Evolutionary conservation across 2,888 invertebrate genomes (phyloP).

Genomic region (Dioctria linearis): DNA sequence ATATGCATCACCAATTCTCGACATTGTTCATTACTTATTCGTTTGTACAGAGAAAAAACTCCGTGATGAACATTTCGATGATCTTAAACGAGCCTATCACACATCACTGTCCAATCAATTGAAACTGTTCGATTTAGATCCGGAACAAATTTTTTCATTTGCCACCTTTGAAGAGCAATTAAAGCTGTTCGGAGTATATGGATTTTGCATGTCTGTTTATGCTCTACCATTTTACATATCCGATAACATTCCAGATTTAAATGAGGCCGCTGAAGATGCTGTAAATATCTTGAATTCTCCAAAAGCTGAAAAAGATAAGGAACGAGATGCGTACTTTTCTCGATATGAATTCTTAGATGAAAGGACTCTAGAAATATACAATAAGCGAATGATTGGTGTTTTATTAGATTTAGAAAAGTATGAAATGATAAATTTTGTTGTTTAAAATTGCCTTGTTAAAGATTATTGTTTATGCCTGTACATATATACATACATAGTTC

Average conservation of each 20-base stretch:
- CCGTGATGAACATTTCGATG: slow-evolving; percentile 64
- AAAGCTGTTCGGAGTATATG: slow-evolving; percentile 64
- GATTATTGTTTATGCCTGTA: no score
- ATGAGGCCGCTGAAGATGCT: slow-evolving; percentile 64
- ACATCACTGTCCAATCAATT: slow-evolving; percentile 61
- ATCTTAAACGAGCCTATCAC: slow-evolving; percentile 64
- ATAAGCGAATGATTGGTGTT: slow-evolving; percentile 63
- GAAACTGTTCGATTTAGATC: slow-evolving; percentile 59
- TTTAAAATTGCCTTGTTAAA: no score
- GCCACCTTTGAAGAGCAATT: slow-evolving; percentile 63
- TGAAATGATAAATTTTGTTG: slow-evolving; percentile 59
- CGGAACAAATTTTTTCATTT: slow-evolving; percentile 63
- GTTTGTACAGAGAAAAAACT: slow-evolving; percentile 65
- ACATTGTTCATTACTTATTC: slow-evolving; percentile 66
- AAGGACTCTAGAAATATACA: slow-evolving; percentile 64
- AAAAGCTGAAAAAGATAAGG: slow-evolving; percentile 53
- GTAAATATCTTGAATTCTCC: slow-evolving; percentile 7
- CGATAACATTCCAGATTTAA: slow-evolving; percentile 64
- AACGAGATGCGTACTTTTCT: slow-evolving; percentile 61
- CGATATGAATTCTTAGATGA: slow-evolving; percentile 64
- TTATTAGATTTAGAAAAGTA: slow-evolving; percentile 63
- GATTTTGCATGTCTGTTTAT: slow-evolving; percentile 65
- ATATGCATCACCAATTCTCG: slow-evolving; percentile 66
- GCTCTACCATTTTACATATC: slow-evolving; percentile 65
- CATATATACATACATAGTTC: no score